Percentiles rank a stretch among this genome's conserved stretches.
phyloP scores from a whole-genome alignment of 2,113 vertebrate species.

The Thunnus maccoyii region DNA sequence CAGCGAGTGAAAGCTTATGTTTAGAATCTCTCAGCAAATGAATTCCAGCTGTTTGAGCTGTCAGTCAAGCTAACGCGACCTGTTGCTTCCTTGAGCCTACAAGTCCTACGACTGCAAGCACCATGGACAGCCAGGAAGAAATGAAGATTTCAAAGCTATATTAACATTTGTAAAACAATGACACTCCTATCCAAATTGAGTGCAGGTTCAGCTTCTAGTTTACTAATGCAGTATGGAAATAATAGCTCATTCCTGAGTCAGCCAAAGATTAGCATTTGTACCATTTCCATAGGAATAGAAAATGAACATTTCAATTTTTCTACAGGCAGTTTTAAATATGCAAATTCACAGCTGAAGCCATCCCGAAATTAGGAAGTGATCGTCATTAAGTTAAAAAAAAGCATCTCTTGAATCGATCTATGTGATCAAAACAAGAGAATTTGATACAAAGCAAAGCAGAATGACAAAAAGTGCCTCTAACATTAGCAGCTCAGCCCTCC shows the following conservation, averaged over 20 bases:
- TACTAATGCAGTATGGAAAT: not conserved
- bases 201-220: not conserved
- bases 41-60: slow-evolving; percentile 7
- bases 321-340: too few species aligned
- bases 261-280: not conserved
- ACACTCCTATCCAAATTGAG: not conserved
- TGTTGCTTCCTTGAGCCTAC: not conserved
- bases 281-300: too few species aligned
- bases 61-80: slow-evolving; percentile 2
- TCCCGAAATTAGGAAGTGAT: too few species aligned
- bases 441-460: not conserved
- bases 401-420: too few species aligned
- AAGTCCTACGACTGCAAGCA: not conserved
- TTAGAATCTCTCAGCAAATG: not conserved
- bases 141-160: too few species aligned
- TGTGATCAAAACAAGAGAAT: too few species aligned
- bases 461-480: not conserved
- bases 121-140: not conserved
- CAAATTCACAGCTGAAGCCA: too few species aligned
- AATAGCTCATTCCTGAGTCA: not conserved
- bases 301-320: too few species aligned
- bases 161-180: too few species aligned
- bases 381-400: too few species aligned
- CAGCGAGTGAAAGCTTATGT: slow-evolving; percentile 7
- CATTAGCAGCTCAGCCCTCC: not conserved